Evolutionary conservation across 2,797 vertebrate species (phyloP).

Genomic region (Catharus ustulatus): DNA sequence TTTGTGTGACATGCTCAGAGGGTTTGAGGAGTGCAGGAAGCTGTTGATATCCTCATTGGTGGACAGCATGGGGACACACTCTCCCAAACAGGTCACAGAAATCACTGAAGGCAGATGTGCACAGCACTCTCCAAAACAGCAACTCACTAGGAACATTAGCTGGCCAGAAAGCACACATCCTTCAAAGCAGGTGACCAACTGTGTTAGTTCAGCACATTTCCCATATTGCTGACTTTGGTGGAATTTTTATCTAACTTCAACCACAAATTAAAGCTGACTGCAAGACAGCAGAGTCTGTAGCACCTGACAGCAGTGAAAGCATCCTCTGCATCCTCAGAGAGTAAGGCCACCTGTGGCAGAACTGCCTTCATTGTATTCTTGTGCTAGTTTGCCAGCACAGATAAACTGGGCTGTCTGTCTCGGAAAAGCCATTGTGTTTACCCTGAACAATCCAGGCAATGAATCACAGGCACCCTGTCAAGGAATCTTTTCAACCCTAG

Average conservation of each 20-base stretch:
- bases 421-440: neutral
- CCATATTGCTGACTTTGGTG: neutral
- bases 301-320: neutral
- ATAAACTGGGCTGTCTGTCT: neutral
- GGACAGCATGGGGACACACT: rapidly evolving
- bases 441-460: neutral
- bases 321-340: neutral
- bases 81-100: neutral
- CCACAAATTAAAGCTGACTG: neutral
- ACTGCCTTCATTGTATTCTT: neutral
- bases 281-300: neutral
- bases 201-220: neutral
- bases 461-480: neutral
- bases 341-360: neutral
- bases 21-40: neutral
- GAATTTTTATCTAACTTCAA: neutral
- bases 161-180: neutral
- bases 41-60: neutral
- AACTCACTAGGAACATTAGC: neutral
- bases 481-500: neutral
- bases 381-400: neutral
- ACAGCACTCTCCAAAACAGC: neutral
- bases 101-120: neutral
- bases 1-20: neutral
- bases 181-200: neutral